A percentile compares a stretch with the other conserved stretches of the same genome.
Evolutionary conservation across 1,140 invertebrate species (phyloP).

Genomic region (Panulirus ornatus): DNA sequence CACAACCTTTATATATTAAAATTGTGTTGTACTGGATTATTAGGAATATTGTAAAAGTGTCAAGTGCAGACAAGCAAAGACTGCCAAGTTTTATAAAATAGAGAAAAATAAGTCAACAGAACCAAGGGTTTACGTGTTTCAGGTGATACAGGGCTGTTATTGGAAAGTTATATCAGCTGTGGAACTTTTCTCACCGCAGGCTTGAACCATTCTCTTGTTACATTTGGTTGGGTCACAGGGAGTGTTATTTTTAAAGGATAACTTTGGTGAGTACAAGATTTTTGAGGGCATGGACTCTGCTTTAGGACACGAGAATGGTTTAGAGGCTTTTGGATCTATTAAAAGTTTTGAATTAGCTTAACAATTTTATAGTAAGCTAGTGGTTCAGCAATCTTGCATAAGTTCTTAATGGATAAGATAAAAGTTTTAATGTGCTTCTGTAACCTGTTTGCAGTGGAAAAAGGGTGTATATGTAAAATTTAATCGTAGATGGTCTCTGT

Average conservation of each 20-base stretch:
- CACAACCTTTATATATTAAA: constrained; percentile 65
- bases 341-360: constrained; percentile 66
- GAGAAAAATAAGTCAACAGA: constrained; percentile 40
- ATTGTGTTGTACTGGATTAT: constrained; percentile 35
- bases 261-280: constrained; percentile 47
- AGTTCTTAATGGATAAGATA: constrained; percentile 61
- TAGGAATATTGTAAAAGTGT: constrained; percentile 54
- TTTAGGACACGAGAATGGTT: constrained; percentile 67
- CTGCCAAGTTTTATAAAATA: constrained; percentile 51
- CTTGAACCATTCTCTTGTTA: constrained; percentile 71
- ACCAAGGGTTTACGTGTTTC: constrained; percentile 61
- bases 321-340: constrained; percentile 62
- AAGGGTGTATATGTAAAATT: constrained; percentile 56
- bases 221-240: constrained; percentile 34
- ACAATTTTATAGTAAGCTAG: constrained; percentile 65
- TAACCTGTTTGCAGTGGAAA: constrained; percentile 66
- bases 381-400: constrained; percentile 63
- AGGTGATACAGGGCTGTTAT: constrained; percentile 67
- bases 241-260: constrained; percentile 29
- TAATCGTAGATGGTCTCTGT: constrained; percentile 38
- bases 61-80: constrained; percentile 69
- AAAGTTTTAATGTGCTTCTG: constrained; percentile 68
- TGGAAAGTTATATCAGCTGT: constrained; percentile 58
- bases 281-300: constrained; percentile 40
- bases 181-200: constrained; percentile 70